These are phyloP conservation scores for Pangasius mekongensis DNA, from an alignment of 2,797 vertebrate species.

Conservation along the genomic window DNA sequence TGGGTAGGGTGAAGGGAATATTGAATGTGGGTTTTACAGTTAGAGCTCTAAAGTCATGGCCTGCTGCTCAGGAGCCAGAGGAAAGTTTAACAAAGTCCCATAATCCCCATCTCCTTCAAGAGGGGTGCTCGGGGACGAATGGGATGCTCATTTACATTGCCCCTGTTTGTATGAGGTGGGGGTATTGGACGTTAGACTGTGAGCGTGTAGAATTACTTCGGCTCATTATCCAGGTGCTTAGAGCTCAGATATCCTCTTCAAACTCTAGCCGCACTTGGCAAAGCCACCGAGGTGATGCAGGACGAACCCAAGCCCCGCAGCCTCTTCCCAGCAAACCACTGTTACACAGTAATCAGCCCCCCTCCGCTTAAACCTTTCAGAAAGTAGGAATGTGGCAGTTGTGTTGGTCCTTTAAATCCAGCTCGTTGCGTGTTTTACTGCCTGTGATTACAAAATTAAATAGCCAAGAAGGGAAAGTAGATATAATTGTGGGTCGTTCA, in stretches of 20 bases:
- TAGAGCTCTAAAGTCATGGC: background rate
- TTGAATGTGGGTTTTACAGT: background rate
- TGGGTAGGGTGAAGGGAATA: slow-evolving; percentile 24
- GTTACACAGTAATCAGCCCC: slow-evolving; percentile 2
- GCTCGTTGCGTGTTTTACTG: background rate
- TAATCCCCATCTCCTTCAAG: slow-evolving; percentile 28
- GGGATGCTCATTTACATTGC: slow-evolving; percentile 7
- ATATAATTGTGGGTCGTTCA: slow-evolving; percentile 15
- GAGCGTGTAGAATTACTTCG: slow-evolving; percentile 77
- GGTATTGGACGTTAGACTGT: slow-evolving; percentile 65
- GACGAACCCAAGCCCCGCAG: slow-evolving; percentile 69
- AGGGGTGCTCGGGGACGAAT: background rate
- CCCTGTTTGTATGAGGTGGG: slow-evolving; percentile 1
- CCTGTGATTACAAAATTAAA: background rate
- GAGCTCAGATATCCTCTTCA: slow-evolving; percentile 82
- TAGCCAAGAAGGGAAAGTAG: background rate
- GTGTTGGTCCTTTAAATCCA: background rate
- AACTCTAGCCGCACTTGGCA: slow-evolving; percentile 75
- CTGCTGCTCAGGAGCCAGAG: slow-evolving; percentile 5
- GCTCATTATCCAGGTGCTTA: slow-evolving; percentile 79
- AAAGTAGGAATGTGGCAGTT: slow-evolving; percentile 40
- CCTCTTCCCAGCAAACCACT: slow-evolving; percentile 61
- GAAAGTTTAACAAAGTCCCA: slow-evolving; percentile 37
- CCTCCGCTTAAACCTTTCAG: background rate
- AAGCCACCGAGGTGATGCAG: slow-evolving; percentile 66